Conservation (phyloP, 2,113 vertebrate species). For the Cyprinodon variegatus region DNA sequence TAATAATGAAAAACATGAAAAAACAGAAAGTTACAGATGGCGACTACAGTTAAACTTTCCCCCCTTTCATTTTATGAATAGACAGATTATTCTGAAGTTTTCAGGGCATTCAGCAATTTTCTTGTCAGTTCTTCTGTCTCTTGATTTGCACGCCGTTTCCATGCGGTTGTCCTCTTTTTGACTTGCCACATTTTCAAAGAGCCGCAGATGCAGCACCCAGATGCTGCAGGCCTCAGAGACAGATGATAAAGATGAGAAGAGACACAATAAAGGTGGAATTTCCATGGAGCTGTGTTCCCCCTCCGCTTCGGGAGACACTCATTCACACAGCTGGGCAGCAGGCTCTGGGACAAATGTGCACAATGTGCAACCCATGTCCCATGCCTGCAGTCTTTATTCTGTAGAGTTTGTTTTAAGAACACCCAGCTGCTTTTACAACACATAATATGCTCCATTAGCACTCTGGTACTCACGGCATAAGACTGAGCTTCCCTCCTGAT, state of each 20-base stretch:
- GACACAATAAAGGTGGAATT: conserved; percentile 18
- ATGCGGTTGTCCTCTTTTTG: conserved; percentile 44
- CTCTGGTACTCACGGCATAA: conserved; percentile 94
- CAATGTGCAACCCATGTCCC: not conserved
- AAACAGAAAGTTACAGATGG: too few relatives aligned
- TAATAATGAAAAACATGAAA: too few relatives aligned
- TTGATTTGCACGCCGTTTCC: conserved; percentile 55
- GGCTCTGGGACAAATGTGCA: not conserved
- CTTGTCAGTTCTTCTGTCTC: conserved; percentile 24
- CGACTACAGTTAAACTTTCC: too few relatives aligned
- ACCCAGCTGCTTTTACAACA: not conserved
- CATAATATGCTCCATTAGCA: not conserved
- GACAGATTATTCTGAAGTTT: conserved; percentile 12
- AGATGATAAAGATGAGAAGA: conserved; percentile 24
- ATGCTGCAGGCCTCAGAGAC: conserved; percentile 25
- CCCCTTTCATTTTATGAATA: conserved; percentile 1
- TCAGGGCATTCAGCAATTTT: conserved; percentile 11
- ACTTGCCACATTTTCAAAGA: conserved; percentile 53
- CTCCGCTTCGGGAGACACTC: conserved; percentile 16
- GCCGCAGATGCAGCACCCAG: conserved; percentile 35
- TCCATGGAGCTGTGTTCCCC: conserved; percentile 16
- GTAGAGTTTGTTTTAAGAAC: conserved; percentile 4
- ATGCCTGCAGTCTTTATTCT: not conserved
- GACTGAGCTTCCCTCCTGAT: conserved; percentile 94
- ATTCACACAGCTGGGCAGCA: conserved; percentile 11